Percentiles rank a stretch among this genome's conserved stretches.
Conservation (phyloP, 2,113 vertebrate species). For the Eulemur macaco region DNA sequence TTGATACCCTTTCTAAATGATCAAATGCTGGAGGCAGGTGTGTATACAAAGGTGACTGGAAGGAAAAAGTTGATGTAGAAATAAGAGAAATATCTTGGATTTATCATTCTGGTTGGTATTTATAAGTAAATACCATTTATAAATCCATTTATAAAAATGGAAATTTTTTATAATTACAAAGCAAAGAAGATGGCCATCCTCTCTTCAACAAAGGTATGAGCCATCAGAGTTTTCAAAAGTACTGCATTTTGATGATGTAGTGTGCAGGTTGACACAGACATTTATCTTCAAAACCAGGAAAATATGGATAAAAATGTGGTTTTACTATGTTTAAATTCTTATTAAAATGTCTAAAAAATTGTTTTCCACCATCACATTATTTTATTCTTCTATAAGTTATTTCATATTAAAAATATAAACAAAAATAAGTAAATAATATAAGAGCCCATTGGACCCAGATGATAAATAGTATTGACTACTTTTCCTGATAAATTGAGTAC, state of each 20-base stretch:
- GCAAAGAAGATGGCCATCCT: neutral
- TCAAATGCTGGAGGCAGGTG: neutral
- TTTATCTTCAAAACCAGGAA: neutral
- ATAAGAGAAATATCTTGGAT: neutral
- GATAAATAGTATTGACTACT: neutral
- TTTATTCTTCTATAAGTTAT: constrained; percentile 32
- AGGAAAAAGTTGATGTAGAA: neutral
- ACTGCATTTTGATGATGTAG: neutral
- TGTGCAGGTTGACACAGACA: neutral
- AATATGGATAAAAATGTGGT: neutral
- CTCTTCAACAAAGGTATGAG: neutral
- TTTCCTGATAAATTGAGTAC: constrained; percentile 7
- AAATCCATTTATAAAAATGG: neutral
- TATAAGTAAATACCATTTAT: neutral
- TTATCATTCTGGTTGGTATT: neutral
- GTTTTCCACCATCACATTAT: neutral
- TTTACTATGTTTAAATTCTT: constrained; percentile 22
- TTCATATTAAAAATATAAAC: constrained; percentile 31
- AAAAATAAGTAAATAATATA: constrained; percentile 10
- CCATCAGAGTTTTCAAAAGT: neutral
- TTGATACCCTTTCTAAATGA: neutral
- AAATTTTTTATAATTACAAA: neutral
- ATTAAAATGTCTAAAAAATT: neutral
- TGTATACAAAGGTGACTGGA: neutral
- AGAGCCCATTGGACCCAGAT: neutral